phyloP scores from a whole-genome alignment of 2,113 vertebrate species.

The Corythoichthys intestinalis region DNA sequence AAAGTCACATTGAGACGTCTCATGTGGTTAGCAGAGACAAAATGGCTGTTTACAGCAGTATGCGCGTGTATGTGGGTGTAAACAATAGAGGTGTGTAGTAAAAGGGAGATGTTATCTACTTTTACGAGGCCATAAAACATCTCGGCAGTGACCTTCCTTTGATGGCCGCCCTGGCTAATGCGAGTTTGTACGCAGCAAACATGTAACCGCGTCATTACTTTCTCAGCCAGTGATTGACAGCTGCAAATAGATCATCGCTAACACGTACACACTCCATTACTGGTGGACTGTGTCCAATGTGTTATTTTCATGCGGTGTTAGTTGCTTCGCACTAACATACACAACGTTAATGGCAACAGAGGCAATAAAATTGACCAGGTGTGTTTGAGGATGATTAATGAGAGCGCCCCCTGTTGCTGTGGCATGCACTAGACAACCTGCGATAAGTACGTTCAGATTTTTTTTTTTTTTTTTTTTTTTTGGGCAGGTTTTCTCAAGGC shows the following conservation, averaged over 20 bases:
- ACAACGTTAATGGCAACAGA: background rate
- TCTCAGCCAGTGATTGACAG: background rate
- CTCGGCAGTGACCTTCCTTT: constrained; percentile 2
- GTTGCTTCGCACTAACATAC: background rate
- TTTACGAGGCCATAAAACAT: constrained; percentile 3
- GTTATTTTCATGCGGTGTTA: background rate
- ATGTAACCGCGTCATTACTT: constrained; percentile 5
- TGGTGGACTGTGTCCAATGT: background rate
- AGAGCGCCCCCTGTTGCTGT: background rate
- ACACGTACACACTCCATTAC: background rate
- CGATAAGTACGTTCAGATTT: background rate
- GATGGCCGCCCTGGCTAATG: constrained; percentile 3
- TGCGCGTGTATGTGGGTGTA: background rate
- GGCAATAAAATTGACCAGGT: background rate
- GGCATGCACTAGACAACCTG: background rate
- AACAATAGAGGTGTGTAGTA: background rate
- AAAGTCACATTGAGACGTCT: constrained; percentile 5
- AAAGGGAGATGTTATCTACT: background rate
- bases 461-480: no score
- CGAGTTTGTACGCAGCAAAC: background rate
- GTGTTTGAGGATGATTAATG: background rate
- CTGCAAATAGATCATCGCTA: constrained; percentile 1
- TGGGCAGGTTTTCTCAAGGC: no score
- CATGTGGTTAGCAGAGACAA: constrained; percentile 2
- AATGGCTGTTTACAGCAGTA: background rate